Evolutionary conservation across 2,113 vertebrate species (phyloP), one percentile per base, ranked within the genome.

Genomic region (Trinectes maculatus): DNA sequence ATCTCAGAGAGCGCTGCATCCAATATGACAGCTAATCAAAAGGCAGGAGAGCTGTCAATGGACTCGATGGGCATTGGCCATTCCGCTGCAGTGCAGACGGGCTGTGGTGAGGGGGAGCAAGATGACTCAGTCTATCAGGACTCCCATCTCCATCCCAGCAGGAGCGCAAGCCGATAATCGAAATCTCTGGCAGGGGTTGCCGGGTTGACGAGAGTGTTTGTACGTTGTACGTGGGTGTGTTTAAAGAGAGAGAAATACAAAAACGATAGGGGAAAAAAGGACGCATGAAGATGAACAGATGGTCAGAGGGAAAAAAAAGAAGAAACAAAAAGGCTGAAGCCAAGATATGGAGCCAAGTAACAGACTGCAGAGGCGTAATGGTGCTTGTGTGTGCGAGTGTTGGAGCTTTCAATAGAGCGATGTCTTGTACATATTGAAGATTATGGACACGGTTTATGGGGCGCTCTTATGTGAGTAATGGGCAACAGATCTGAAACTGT

Each of bases 161-260:
- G 82, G 78, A 85, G 75, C 1, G 65, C 47, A 1, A 65, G 65
- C 44, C 64, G 48, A 87, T 87, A 86, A 89, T 86, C 77, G 56
- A 85, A 87, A 80, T 83, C 81, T 75, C 80, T 78, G 58, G 55
- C 47, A 61, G 79, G 66, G 74, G 81, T 87, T 74, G 55, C 5
- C 2, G 57, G 74, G 81, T 65, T 73, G 61, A 75, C 10, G 19
- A 66, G 66, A 11, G 65, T 44, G 77, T 82, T 67, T 81, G 75
- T 75, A 62, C 31, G 71, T 60, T 36, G 63, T 58, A 55, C 55
- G 54, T 67, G 59, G 34, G 11, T 70, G 71, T 26, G 75, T 85
- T 57, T 64, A 49, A 46, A 53, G 66, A 58, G 13, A 18, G 13
- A 24, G n/a, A 55, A 57, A 76, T 8, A 56, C 1, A n/a, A 65